phyloP scores from a whole-genome alignment of 2,888 invertebrate species.

The Anthophora plumipes region DNA sequence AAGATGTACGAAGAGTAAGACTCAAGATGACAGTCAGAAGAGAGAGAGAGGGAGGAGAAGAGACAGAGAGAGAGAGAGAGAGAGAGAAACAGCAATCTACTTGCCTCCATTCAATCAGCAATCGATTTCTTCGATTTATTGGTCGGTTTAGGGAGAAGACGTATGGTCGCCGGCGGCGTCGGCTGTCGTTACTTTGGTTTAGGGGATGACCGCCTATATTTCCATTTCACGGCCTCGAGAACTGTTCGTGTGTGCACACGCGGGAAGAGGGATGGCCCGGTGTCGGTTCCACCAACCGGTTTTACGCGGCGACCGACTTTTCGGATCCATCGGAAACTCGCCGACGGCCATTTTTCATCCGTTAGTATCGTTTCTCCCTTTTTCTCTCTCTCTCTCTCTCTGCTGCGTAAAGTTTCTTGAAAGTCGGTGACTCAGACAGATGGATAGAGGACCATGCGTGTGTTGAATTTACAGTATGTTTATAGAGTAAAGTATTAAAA shows the following conservation, averaged over 20 bases:
- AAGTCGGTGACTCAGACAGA: constrained; percentile 47
- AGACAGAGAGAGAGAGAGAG: constrained; percentile 56
- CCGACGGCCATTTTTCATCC: constrained; percentile 69
- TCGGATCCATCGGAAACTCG: constrained; percentile 68
- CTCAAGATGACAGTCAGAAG: constrained; percentile 3
- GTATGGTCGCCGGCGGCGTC: constrained; percentile 72
- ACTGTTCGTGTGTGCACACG: constrained; percentile 8
- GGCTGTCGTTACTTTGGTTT: constrained; percentile 75
- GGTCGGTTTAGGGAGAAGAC: constrained; percentile 74
- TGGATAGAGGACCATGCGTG: background rate
- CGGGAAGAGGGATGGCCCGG: constrained; percentile 46
- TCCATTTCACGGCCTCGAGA: constrained; percentile 50
- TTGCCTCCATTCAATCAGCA: constrained; percentile 80
- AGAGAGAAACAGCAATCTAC: constrained; percentile 76
- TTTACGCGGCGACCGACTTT: constrained; percentile 70
- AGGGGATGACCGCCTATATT: constrained; percentile 75
- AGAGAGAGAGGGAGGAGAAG: constrained; percentile 46
- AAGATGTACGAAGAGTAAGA: constrained; percentile 15
- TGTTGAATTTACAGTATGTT: background rate
- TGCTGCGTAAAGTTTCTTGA: constrained; percentile 41
- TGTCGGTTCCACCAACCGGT: constrained; percentile 57
- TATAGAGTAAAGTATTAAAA: background rate
- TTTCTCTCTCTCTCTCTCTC: background rate
- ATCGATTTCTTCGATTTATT: constrained; percentile 81
- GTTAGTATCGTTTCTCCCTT: constrained; percentile 10